Percentiles rank a stretch among this genome's conserved stretches.
phyloP scores from a whole-genome alignment of 2,797 vertebrate genomes.

The Sebastes alutus region DNA sequence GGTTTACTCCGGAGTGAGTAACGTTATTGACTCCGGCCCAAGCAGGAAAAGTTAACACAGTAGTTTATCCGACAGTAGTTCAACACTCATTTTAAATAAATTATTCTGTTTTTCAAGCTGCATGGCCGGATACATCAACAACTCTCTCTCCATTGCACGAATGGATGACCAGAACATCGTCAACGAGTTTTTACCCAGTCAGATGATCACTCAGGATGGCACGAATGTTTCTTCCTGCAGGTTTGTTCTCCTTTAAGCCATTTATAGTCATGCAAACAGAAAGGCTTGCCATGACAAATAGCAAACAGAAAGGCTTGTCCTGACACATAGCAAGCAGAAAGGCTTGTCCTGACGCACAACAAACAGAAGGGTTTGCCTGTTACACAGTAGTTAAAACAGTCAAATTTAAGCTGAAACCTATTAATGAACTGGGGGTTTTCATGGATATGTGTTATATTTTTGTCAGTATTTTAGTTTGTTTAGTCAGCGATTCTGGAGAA shows the following conservation, averaged over 20 bases:
- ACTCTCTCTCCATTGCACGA: constrained; percentile 88
- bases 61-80: too few species aligned
- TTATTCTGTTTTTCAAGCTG: constrained; percentile 80
- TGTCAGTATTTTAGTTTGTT: too few species aligned
- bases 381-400: background rate
- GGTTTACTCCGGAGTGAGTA: too few species aligned
- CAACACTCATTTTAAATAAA: background rate
- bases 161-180: constrained; percentile 69
- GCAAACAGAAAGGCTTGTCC: too few species aligned
- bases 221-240: constrained; percentile 85
- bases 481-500: too few species aligned
- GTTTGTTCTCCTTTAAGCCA: constrained; percentile 67
- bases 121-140: constrained; percentile 89
- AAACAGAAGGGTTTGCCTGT: background rate
- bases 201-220: constrained; percentile 55
- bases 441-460: background rate
- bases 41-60: too few species aligned
- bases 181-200: constrained; percentile 41
- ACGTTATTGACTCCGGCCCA: too few species aligned
- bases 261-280: constrained; percentile 1
- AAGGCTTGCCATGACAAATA: background rate
- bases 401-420: background rate
- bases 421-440: background rate
- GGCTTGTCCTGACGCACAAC: background rate
- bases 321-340: too few species aligned